Percentiles rank a stretch among this genome's conserved stretches.
phyloP scores from a whole-genome alignment of 2,113 vertebrate genomes.

The Dipodomys spectabilis region DNA sequence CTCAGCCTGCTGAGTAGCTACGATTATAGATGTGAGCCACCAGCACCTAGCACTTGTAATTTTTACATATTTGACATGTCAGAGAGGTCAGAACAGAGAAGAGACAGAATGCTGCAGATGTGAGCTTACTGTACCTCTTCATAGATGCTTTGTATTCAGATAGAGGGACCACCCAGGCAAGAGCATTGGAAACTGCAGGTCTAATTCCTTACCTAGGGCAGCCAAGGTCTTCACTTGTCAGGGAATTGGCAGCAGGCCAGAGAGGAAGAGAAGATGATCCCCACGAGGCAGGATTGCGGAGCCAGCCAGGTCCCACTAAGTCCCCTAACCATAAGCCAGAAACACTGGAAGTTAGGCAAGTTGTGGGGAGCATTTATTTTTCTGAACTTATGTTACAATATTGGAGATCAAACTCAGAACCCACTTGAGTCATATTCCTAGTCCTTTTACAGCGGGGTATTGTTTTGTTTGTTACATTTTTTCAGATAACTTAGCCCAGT shows the following conservation, averaged over 20 bases:
- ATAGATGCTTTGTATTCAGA: accelerated
- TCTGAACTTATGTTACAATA: no score
- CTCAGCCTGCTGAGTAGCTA: no score
- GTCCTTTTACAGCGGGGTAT: no score
- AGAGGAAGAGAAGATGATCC: neutral
- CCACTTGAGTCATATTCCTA: no score
- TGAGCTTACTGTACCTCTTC: neutral
- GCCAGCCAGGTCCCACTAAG: neutral
- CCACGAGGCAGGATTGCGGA: neutral
- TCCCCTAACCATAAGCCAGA: neutral
- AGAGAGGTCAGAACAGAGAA: no score
- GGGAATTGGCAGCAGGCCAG: neutral
- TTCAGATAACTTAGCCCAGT: no score
- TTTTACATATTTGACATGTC: neutral
- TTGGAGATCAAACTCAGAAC: no score
- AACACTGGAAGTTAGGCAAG: neutral
- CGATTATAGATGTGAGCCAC: no score
- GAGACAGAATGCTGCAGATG: no score
- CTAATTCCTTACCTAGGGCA: neutral
- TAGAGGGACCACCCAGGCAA: neutral
- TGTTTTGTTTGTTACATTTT: no score
- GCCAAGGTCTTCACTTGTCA: neutral
- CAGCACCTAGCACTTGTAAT: no score
- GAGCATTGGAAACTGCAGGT: no score
- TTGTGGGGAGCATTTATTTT: neutral